A percentile compares a stretch with the other conserved stretches of the same genome.
Evolutionary conservation across 2,888 invertebrate species (phyloP).

Genomic region (Nudaria mundana): DNA sequence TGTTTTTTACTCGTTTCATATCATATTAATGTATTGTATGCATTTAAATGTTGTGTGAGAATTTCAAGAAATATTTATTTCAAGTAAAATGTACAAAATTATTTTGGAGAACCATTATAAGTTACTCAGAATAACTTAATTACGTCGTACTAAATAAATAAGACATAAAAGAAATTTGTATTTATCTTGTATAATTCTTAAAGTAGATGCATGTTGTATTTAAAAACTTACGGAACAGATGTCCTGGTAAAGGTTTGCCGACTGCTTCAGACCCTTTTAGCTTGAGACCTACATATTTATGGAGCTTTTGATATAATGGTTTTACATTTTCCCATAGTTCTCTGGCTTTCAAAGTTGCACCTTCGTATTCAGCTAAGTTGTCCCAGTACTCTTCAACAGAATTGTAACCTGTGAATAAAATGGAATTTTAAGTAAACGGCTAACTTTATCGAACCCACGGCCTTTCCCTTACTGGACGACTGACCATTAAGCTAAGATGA

Average conservation of each 20-base stretch:
- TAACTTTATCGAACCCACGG: too few species aligned
- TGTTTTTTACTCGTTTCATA: too few species aligned
- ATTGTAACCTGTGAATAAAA: slow-evolving; percentile 51
- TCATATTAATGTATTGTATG: too few species aligned
- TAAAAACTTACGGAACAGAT: slow-evolving; percentile 72
- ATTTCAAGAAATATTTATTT: too few species aligned
- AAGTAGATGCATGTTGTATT: too few species aligned
- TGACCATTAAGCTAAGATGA: too few species aligned
- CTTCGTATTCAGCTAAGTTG: slow-evolving; percentile 73
- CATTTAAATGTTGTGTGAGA: too few species aligned
- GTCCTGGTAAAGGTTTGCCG: slow-evolving; percentile 69
- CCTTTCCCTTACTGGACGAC: too few species aligned
- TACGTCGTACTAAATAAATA: neutral
- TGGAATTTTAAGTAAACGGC: neutral
- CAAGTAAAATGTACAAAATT: too few species aligned
- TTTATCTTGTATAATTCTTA: too few species aligned
- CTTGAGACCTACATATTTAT: slow-evolving; percentile 73
- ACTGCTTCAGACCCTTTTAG: slow-evolving; percentile 72
- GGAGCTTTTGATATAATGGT: slow-evolving; percentile 78
- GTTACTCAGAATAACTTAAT: neutral
- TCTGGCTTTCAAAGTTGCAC: slow-evolving; percentile 72
- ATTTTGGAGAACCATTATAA: too few species aligned
- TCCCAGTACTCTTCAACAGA: slow-evolving; percentile 80
- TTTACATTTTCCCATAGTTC: slow-evolving; percentile 78
- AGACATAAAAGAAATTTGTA: too few species aligned